Evolutionary conservation across 2,797 vertebrate species (phyloP).

Genomic region (Rhincodon typus): DNA sequence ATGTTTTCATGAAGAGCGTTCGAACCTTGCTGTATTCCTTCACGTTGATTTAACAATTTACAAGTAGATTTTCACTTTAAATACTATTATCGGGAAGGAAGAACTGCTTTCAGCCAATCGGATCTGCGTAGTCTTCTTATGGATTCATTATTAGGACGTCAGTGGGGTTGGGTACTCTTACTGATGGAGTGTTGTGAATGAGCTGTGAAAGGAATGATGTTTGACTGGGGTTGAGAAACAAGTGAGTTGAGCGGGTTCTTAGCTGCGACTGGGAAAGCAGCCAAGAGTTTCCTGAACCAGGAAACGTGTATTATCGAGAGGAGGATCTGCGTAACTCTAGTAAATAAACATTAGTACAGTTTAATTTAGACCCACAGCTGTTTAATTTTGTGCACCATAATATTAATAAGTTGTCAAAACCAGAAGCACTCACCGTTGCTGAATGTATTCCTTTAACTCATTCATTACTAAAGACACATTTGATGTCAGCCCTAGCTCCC

Average conservation of each 20-base stretch:
- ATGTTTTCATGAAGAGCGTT: too few species aligned
- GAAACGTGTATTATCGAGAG: slow-evolving; percentile 17
- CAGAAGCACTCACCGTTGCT: background rate
- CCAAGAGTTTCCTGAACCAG: slow-evolving; percentile 6
- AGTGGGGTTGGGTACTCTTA: background rate
- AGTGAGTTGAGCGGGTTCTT: background rate
- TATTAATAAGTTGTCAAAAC: background rate
- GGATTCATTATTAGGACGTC: background rate
- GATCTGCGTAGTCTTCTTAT: background rate
- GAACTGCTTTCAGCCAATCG: background rate
- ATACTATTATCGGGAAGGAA: background rate
- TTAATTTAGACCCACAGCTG: slow-evolving; percentile 18
- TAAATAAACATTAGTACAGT: slow-evolving; percentile 26
- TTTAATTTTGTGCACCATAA: background rate
- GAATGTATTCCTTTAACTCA: background rate
- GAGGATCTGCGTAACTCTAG: background rate
- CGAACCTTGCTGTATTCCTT: background rate
- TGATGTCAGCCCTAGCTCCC: background rate
- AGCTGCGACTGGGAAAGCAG: slow-evolving; percentile 10
- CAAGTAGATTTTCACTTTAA: background rate
- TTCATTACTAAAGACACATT: background rate
- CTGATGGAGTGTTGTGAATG: background rate
- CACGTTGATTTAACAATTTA: background rate
- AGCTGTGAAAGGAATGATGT: background rate
- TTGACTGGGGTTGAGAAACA: background rate